Conservation (phyloP, 2,888 invertebrate species). For the Ormia ochracea region DNA sequence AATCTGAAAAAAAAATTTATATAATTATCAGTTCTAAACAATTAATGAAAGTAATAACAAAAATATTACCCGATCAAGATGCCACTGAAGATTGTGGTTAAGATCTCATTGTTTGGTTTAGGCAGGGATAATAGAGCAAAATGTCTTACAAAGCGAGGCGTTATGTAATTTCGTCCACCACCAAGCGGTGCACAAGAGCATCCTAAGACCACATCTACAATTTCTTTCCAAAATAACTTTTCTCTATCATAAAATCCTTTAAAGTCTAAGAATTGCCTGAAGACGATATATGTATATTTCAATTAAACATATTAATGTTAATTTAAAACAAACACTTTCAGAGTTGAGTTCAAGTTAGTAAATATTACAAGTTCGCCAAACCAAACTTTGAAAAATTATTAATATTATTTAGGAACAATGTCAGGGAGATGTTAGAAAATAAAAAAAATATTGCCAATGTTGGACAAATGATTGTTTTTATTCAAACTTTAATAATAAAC, state of each 20-base stretch:
- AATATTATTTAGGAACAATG: too few species aligned
- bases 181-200: conserved; percentile 95
- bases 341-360: background rate
- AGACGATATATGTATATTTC: background rate
- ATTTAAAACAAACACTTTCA: background rate
- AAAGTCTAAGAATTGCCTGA: conserved; percentile 75
- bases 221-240: conserved; percentile 91
- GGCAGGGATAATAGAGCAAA: conserved; percentile 92
- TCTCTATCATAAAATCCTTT: conserved; percentile 91
- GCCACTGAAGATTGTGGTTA: conserved; percentile 74
- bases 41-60: background rate
- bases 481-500: too few species aligned
- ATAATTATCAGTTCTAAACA: background rate
- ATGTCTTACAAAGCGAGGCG: conserved; percentile 88
- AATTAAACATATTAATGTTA: background rate
- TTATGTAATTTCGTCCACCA: conserved; percentile 91
- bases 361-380: too few species aligned
- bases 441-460: too few species aligned
- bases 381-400: too few species aligned
- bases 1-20: conserved; percentile 80
- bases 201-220: conserved; percentile 89
- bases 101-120: conserved; percentile 80
- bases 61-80: conserved; percentile 71
- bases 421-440: too few species aligned
- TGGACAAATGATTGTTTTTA: too few species aligned